Conservation (phyloP, 1,140 invertebrate genomes). For the Steinernema feltiae region DNA sequence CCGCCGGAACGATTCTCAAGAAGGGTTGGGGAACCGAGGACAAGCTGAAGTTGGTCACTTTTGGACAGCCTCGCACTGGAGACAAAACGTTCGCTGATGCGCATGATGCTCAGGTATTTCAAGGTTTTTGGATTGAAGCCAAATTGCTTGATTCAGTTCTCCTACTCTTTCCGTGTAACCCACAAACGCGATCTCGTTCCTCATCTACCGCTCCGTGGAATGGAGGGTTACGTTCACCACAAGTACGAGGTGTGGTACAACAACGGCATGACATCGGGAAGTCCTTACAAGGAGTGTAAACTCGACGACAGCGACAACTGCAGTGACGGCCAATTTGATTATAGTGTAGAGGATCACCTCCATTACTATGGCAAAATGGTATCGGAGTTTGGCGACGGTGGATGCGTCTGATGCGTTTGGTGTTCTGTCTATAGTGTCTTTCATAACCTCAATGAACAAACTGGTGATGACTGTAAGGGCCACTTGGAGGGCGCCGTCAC, state of each 20-base stretch:
- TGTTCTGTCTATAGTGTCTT: neutral
- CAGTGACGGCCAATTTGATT: conserved; percentile 29
- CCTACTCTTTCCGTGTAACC: conserved; percentile 38
- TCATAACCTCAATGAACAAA: neutral
- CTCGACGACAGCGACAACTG: conserved; percentile 28
- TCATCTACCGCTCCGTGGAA: conserved; percentile 35
- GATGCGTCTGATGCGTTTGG: conserved; percentile 11
- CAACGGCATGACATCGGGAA: conserved; percentile 25
- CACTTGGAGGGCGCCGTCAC: neutral
- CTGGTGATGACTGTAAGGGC: neutral
- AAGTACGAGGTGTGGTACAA: conserved; percentile 31
- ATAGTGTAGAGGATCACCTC: conserved; percentile 28
- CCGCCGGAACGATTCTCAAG: conserved; percentile 23
- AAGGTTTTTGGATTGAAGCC: neutral
- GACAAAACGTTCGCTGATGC: conserved; percentile 28
- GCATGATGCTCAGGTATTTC: conserved; percentile 16
- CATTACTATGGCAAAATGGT: conserved; percentile 28
- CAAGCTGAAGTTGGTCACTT: conserved; percentile 34
- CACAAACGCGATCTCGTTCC: conserved; percentile 41
- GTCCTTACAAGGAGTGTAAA: conserved; percentile 23
- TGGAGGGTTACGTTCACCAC: conserved; percentile 43
- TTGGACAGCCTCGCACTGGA: conserved; percentile 36
- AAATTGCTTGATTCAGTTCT: conserved; percentile 24
- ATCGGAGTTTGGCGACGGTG: conserved; percentile 21
- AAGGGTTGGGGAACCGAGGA: conserved; percentile 15